phyloP scores from a whole-genome alignment of 2,888 invertebrate genomes.

The Ochropleura plecta region DNA sequence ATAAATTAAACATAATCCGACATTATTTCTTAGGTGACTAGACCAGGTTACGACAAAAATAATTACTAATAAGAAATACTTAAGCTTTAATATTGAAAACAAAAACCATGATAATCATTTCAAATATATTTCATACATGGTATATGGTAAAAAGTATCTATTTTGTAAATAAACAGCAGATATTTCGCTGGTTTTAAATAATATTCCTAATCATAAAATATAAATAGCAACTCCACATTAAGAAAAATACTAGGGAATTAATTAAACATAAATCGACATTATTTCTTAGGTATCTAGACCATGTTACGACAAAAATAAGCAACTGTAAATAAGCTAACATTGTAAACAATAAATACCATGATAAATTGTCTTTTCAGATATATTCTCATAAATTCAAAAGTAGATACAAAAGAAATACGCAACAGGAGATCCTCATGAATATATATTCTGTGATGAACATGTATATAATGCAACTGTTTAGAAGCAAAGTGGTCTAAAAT shows the following conservation, averaged over 20 bases:
- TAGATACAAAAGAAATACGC: not conserved
- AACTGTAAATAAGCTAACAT: not conserved
- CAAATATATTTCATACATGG: constrained; percentile 9
- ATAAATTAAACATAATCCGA: constrained; percentile 35
- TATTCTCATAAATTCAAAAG: not conserved
- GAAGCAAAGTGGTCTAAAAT: not conserved
- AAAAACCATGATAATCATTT: constrained; percentile 20
- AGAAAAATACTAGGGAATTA: not conserved
- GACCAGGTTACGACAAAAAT: constrained; percentile 29
- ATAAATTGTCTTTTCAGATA: constrained; percentile 14
- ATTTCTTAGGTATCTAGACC: constrained; percentile 19
- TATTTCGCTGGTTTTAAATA: not conserved
- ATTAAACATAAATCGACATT: constrained; percentile 23
- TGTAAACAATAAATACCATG: constrained; percentile 10
- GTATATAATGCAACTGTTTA: not conserved
- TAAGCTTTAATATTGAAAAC: constrained; percentile 1
- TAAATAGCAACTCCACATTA: not conserved
- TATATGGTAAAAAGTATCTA: not conserved
- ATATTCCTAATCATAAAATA: constrained; percentile 9
- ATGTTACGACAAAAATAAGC: constrained; percentile 7
- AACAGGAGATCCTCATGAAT: not conserved
- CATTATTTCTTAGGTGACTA: constrained; percentile 37
- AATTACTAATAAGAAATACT: constrained; percentile 29
- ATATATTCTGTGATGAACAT: not conserved
- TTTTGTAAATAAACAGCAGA: not conserved